These are phyloP conservation scores for Colostygia pectinataria DNA, from an alignment of 2,888 invertebrate species.

Conservation along the genomic window DNA sequence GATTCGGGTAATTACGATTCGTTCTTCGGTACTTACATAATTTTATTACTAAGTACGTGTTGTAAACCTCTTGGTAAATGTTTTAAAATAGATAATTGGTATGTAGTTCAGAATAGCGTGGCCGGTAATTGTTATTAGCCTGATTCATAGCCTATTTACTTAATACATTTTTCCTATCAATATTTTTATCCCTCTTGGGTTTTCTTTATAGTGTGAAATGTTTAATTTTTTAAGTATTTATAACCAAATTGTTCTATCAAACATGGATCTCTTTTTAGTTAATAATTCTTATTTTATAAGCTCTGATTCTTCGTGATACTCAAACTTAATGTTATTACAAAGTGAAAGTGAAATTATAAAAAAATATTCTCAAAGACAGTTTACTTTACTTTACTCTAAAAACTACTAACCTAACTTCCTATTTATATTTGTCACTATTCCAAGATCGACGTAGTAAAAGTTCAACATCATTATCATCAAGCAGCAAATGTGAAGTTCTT, in stretches of 20 bases:
- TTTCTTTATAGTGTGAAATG: slow-evolving; percentile 4
- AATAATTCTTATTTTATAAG: slow-evolving; percentile 32
- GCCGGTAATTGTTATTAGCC: background rate
- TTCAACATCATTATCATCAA: too few relatives aligned
- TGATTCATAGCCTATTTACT: background rate
- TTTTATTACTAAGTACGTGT: background rate
- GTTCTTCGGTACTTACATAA: background rate
- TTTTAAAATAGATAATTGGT: too few relatives aligned
- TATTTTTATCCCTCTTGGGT: slow-evolving; percentile 13
- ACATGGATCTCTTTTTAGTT: slow-evolving; percentile 34
- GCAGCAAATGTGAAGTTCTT: too few relatives aligned
- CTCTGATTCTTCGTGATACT: slow-evolving; percentile 34
- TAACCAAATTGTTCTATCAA: slow-evolving; percentile 29
- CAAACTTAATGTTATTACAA: slow-evolving; percentile 31
- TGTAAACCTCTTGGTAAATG: background rate
- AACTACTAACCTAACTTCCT: background rate
- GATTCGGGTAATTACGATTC: background rate
- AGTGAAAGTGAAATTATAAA: slow-evolving; percentile 29
- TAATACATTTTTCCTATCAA: background rate
- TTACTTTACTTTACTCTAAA: slow-evolving; percentile 3
- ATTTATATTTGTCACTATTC: background rate
- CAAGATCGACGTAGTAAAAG: background rate
- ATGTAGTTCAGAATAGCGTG: background rate
- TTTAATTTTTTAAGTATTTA: slow-evolving; percentile 19
- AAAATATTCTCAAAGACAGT: slow-evolving; percentile 25